Evolutionary conservation across 2,888 invertebrate species (phyloP), one percentile per base, ranked within the genome.

Genomic region (Campoplex nolae): DNA sequence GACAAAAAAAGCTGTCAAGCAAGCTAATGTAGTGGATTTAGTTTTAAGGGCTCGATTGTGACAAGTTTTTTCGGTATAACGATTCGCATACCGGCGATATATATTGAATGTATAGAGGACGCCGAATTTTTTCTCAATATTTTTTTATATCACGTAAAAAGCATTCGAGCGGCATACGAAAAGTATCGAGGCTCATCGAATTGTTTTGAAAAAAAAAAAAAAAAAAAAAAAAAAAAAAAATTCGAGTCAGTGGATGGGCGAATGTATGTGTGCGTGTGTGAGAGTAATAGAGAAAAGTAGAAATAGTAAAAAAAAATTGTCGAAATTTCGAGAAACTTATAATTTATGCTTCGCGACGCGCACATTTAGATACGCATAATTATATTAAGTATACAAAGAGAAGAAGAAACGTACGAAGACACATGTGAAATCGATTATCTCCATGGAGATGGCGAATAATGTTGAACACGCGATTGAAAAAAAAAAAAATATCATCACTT

Each of bases 271-370:
- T 38, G 58, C 58, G 35, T n/a, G 45, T 42, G 58, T 28, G 65
- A 42, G 28, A n/a, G 56, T 42, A 42, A 38, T 28, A 62, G 42
- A 62, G 45, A 80, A 42, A 62, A 48, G 35, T 71, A 80, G 45
- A 51, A 32, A 56, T 45, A 38, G 32, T 11, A n/a, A 38, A 38
- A 23, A 23, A 16, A 42, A 13, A 70, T 58, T 48, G 45, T 58
- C 45, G 67, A 68, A 54, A 28, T 16, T 32, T 78, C 73, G 73
- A 65, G 78, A 16, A 67, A 78, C 18, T 65, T 45, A 54, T 77
- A 51, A 85, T 85, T 88, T 78, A 86, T 84, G 83, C 86, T 81
- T 77, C 67, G 84, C 81, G 77, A 83, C 71, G 88, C 85, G 85
- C 84, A 86, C 83, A 88, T 78, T 80, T 38, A 78, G 76, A 71